These are phyloP conservation scores for Parotia lawesii DNA, from an alignment of 2,113 vertebrate species.

Conservation along the genomic window DNA sequence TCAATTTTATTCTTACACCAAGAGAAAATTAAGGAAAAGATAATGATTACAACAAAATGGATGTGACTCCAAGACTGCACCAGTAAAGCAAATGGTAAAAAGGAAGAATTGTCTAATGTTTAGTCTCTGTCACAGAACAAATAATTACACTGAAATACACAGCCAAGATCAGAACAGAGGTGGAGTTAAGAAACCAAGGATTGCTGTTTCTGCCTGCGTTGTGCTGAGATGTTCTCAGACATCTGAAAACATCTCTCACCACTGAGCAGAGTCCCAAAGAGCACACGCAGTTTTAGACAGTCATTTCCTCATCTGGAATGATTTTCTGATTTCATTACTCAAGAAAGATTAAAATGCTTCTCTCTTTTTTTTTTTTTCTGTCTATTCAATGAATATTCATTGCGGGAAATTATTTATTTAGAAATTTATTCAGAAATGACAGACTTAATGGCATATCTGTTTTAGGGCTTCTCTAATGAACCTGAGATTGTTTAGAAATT, in stretches of 20 bases:
- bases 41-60: not conserved
- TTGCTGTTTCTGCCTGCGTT: not conserved
- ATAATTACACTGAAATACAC: slow-evolving; percentile 55
- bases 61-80: slow-evolving; percentile 9
- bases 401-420: slow-evolving; percentile 1
- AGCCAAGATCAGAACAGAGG: slow-evolving; percentile 43
- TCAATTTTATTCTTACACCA: not conserved
- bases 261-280: not conserved
- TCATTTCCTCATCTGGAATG: slow-evolving; percentile 49
- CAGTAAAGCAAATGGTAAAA: slow-evolving; percentile 52
- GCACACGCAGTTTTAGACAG: not conserved
- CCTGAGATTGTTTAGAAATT: not conserved
- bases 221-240: not conserved
- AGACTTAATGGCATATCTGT: not conserved
- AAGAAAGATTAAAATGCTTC: not conserved
- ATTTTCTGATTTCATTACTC: slow-evolving; percentile 46
- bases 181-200: slow-evolving; percentile 38
- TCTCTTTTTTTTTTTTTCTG: not conserved
- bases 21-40: not conserved
- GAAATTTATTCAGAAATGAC: slow-evolving; percentile 39
- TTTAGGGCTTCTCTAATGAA: not conserved
- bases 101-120: slow-evolving; percentile 43
- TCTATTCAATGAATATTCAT: not conserved
- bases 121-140: slow-evolving; percentile 59
- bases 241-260: not conserved